phyloP scores from a whole-genome alignment of 2,888 invertebrate genomes.

The Heliconius erato region DNA sequence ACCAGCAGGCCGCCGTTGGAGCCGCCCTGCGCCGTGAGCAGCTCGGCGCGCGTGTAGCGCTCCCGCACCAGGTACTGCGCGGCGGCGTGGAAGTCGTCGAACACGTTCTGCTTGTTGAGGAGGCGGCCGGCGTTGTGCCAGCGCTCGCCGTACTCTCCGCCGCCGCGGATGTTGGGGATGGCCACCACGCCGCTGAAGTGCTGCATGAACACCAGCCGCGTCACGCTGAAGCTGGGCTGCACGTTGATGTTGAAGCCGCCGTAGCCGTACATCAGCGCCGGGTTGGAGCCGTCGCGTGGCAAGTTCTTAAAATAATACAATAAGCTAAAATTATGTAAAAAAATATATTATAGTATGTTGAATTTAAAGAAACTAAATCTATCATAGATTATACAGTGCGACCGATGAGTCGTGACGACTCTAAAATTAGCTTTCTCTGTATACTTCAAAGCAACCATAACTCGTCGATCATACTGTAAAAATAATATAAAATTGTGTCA shows the following conservation, averaged over 20 bases:
- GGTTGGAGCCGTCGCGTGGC: constrained; percentile 89
- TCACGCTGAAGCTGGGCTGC: constrained; percentile 95
- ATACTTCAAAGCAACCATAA: no score
- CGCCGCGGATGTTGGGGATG: constrained; percentile 97
- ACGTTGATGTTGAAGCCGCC: constrained; percentile 98
- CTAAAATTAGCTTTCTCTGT: not conserved
- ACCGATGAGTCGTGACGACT: not conserved
- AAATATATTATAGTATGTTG: no score
- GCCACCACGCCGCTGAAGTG: constrained; percentile 95
- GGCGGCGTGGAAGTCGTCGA: constrained; percentile 97
- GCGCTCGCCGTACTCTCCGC: constrained; percentile 98
- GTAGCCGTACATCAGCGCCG: constrained; percentile 97
- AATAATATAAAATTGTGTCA: no score
- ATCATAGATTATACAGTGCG: not conserved
- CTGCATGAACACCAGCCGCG: constrained; percentile 94
- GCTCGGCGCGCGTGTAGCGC: constrained; percentile 91
- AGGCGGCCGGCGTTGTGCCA: constrained; percentile 98
- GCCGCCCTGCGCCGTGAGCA: constrained; percentile 95
- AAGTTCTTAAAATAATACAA: constrained; percentile 74
- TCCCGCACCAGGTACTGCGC: constrained; percentile 94
- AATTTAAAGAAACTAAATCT: not conserved
- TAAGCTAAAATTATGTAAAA: no score
- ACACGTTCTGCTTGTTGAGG: constrained; percentile 97
- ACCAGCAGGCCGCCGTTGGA: constrained; percentile 99
- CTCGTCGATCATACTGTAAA: no score